phyloP scores from a whole-genome alignment of 2,113 vertebrate genomes.

The Himantopus leucocephalus region DNA sequence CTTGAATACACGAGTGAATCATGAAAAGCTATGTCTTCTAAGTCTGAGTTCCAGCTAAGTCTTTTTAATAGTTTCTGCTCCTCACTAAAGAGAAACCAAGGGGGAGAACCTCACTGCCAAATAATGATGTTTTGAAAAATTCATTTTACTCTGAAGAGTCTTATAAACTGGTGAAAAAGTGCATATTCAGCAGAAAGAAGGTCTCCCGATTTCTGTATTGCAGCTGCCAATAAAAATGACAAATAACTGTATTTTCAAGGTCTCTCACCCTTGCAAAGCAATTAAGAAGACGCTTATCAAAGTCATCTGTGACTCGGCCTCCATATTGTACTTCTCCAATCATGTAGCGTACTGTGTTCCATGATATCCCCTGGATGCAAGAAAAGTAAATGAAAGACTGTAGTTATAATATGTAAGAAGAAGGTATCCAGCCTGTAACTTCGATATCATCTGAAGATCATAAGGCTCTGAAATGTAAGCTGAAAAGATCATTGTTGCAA shows the following conservation, averaged over 20 bases:
- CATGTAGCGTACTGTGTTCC: conserved; percentile 80
- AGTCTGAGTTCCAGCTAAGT: background rate
- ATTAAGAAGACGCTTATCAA: conserved; percentile 81
- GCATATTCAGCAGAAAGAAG: background rate
- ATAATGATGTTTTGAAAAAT: background rate
- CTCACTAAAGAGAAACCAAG: background rate
- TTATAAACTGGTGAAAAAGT: background rate
- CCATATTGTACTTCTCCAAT: conserved; percentile 84
- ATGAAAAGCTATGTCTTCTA: background rate
- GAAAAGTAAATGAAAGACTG: background rate
- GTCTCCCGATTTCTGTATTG: background rate
- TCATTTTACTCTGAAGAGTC: background rate
- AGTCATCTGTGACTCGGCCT: conserved; percentile 80
- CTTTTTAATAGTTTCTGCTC: background rate
- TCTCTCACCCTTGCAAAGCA: conserved; percentile 78
- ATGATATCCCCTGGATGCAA: conserved; percentile 73
- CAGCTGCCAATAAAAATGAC: background rate
- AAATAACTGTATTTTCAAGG: background rate
- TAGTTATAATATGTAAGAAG: background rate
- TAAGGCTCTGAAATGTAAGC: background rate
- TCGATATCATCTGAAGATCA: background rate
- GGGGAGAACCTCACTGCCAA: background rate
- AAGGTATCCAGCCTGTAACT: background rate
- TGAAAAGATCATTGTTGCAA: background rate
- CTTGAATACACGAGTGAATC: background rate